Conservation (phyloP, 2,113 vertebrate genomes). For the Nannobrachium achirus region DNA sequence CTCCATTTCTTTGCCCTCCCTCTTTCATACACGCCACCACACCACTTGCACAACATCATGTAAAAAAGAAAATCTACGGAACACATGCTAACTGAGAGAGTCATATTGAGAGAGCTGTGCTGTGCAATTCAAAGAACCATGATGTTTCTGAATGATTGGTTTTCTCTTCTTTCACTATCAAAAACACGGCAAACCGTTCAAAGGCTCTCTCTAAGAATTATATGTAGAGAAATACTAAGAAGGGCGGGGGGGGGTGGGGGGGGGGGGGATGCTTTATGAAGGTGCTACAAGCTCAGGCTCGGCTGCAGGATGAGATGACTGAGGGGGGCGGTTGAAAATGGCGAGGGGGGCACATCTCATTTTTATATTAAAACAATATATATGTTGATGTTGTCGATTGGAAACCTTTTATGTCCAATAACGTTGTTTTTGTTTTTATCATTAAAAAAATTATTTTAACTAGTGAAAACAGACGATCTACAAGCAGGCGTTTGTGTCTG, state of each 20-base stretch:
- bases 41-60: constrained; percentile 9
- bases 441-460: too few species aligned
- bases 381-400: too few species aligned
- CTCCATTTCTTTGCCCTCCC: constrained; percentile 28
- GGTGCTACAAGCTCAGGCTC: too few species aligned
- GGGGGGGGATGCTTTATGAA: too few species aligned
- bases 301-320: too few species aligned
- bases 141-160: constrained; percentile 71
- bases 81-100: constrained; percentile 25
- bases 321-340: too few species aligned
- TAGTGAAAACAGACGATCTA: too few species aligned
- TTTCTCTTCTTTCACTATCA: constrained; percentile 42
- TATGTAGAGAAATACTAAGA: constrained; percentile 20
- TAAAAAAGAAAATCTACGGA: background rate
- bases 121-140: constrained; percentile 64
- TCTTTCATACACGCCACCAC: constrained; percentile 6
- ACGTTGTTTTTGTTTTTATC: too few species aligned
- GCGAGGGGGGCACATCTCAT: too few species aligned
- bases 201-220: constrained; percentile 56
- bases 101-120: constrained; percentile 68
- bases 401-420: too few species aligned
- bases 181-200: constrained; percentile 22
- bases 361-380: too few species aligned
- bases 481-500: too few species aligned
- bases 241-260: background rate